Evolutionary conservation across 2,888 invertebrate species (phyloP).

Genomic region (Venusia cambrica): DNA sequence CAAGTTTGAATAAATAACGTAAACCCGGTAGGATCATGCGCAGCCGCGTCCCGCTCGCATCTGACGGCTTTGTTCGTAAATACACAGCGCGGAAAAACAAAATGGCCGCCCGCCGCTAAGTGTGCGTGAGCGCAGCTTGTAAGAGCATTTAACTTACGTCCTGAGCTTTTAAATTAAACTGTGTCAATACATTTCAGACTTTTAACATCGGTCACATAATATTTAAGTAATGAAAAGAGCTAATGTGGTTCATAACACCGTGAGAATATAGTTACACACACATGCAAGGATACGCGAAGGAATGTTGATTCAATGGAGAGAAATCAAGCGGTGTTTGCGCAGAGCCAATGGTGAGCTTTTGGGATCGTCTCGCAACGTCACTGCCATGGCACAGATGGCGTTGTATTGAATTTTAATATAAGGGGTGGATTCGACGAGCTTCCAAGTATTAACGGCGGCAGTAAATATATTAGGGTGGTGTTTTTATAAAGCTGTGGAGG

Average conservation of each 20-base stretch:
- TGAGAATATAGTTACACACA: conserved; percentile 71
- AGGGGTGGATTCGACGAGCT: conserved; percentile 38
- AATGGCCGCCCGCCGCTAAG: conserved; percentile 68
- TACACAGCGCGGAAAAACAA: conserved; percentile 79
- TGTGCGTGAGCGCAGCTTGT: conserved; percentile 71
- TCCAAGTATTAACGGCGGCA: conserved; percentile 2
- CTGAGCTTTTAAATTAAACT: conserved; percentile 31
- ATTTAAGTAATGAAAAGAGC: conserved; percentile 54
- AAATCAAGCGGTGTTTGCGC: conserved; percentile 71
- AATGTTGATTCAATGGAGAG: conserved; percentile 80
- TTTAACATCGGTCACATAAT: conserved; percentile 29
- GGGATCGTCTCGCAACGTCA: conserved; percentile 41
- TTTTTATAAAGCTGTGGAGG: no score
- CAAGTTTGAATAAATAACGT: conserved; percentile 59
- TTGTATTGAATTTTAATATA: conserved; percentile 23
- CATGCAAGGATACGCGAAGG: conserved; percentile 71
- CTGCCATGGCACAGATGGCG: conserved; percentile 62
- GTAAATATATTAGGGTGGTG: conserved; percentile 4
- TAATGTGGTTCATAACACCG: conserved; percentile 41
- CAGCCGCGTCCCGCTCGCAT: conserved; percentile 80
- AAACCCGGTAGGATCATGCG: conserved; percentile 72
- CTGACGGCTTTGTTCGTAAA: conserved; percentile 81
- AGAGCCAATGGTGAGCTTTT: conserved; percentile 68
- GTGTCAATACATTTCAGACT: conserved; percentile 26
- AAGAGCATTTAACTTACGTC: conserved; percentile 39